These are phyloP conservation scores for Thalpophila matura DNA, from an alignment of 2,888 invertebrate genomes.

Conservation along the genomic window DNA sequence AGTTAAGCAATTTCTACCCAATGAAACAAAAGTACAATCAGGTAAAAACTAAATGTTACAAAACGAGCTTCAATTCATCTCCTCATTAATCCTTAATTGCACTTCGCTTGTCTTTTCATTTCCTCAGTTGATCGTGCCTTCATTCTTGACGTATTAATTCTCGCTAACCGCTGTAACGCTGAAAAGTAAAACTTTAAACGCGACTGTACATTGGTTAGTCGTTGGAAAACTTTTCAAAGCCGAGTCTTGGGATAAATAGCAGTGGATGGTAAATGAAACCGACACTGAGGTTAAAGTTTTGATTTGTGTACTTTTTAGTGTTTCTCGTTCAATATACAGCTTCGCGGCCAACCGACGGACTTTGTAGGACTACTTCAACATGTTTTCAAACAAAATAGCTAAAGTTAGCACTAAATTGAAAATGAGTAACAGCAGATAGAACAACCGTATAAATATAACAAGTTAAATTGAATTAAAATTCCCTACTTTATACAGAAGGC, in stretches of 20 bases:
- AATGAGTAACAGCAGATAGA: not conserved
- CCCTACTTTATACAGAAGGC: not conserved
- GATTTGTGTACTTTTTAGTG: conserved; percentile 48
- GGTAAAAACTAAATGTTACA: conserved; percentile 10
- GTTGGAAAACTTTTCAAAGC: conserved; percentile 19
- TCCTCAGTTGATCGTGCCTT: conserved; percentile 29
- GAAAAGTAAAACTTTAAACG: conserved; percentile 20
- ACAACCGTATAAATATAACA: not conserved
- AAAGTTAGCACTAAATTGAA: not conserved
- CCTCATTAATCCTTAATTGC: conserved; percentile 48
- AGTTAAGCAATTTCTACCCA: conserved; percentile 9
- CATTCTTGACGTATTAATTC: conserved; percentile 44
- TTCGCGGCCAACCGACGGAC: conserved; percentile 9
- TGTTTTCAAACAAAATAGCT: conserved; percentile 3
- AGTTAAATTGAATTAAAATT: conserved; percentile 4
- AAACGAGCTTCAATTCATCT: conserved; percentile 40
- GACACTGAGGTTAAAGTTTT: conserved; percentile 36
- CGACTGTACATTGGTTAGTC: conserved; percentile 22
- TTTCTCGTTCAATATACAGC: conserved; percentile 6
- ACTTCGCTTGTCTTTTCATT: conserved; percentile 50
- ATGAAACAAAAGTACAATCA: conserved; percentile 4
- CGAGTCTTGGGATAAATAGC: conserved; percentile 25
- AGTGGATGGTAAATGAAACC: conserved; percentile 43
- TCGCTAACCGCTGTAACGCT: conserved; percentile 28
- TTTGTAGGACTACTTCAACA: not conserved